Percentiles rank a stretch among this genome's conserved stretches.
These are phyloP conservation scores for Pseudomyrmex cubaensis DNA, from an alignment of 1,140 invertebrate species.

Conservation along the genomic window DNA sequence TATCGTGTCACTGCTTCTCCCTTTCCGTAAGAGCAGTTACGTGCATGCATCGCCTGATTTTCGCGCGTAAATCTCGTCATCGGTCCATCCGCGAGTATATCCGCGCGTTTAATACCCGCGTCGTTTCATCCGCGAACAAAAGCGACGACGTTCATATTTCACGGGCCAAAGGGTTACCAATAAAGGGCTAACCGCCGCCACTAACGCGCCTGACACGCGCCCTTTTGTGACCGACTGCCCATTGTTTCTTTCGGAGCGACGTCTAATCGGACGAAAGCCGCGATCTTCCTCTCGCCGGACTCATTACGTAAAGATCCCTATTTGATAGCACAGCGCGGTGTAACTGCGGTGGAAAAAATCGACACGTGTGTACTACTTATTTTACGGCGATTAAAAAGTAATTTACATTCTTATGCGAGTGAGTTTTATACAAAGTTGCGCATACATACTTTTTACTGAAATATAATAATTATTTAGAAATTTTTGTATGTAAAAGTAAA, in stretches of 20 bases:
- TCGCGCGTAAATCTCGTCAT: conserved; percentile 38
- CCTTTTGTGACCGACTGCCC: conserved; percentile 50
- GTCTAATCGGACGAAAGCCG: conserved; percentile 50
- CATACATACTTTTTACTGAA: neutral
- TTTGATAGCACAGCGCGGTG: neutral
- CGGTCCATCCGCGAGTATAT: conserved; percentile 34
- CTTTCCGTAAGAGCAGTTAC: conserved; percentile 18
- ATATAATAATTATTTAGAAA: neutral
- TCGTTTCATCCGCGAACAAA: conserved; percentile 65
- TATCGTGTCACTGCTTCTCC: neutral
- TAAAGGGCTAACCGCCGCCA: conserved; percentile 70
- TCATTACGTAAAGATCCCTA: conserved; percentile 18
- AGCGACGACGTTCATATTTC: conserved; percentile 67
- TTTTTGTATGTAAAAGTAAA: neutral
- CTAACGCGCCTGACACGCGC: conserved; percentile 70
- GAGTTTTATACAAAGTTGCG: neutral
- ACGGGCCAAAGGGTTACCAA: conserved; percentile 62
- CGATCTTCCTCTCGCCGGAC: conserved; percentile 42
- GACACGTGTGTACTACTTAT: conserved; percentile 32
- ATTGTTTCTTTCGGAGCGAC: conserved; percentile 69
- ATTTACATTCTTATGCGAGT: neutral
- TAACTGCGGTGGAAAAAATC: conserved; percentile 21
- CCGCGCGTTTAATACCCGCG: conserved; percentile 66
- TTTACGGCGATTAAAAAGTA: conserved; percentile 42
- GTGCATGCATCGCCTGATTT: conserved; percentile 36